Percentiles rank a stretch among this genome's conserved stretches.
Conservation (phyloP, 2,888 invertebrate genomes). For the Cephus sareptanus region DNA sequence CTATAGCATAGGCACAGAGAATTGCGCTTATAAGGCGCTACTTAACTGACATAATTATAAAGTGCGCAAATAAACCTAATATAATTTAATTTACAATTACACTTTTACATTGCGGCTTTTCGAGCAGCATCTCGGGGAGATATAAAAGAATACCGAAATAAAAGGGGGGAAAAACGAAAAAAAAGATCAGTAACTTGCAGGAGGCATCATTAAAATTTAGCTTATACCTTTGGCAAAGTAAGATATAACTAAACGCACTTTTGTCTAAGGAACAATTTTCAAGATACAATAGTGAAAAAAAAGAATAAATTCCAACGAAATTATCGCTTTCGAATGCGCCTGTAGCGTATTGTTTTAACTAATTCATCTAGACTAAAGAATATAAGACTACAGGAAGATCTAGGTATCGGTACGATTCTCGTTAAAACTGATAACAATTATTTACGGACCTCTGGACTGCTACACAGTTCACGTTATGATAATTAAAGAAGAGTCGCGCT, state of each 20-base stretch:
- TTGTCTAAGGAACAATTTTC: background rate
- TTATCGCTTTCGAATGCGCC: background rate
- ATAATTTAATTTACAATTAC: background rate
- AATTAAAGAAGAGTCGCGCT: conserved; percentile 6
- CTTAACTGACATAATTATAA: background rate
- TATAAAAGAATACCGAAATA: background rate
- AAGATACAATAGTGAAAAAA: background rate
- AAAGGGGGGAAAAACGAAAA: background rate
- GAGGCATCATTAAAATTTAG: background rate
- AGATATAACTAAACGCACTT: background rate
- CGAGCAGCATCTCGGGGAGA: background rate
- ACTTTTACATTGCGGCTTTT: background rate
- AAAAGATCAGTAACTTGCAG: background rate
- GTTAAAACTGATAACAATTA: background rate
- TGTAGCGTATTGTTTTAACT: background rate
- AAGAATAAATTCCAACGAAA: background rate
- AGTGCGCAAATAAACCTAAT: background rate
- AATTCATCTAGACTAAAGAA: background rate
- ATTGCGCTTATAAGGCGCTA: background rate
- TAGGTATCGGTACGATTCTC: background rate
- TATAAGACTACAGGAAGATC: background rate
- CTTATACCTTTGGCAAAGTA: background rate
- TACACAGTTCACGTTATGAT: background rate
- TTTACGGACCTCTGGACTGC: background rate
- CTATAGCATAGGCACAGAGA: conserved; percentile 5